phyloP scores from a whole-genome alignment of 2,888 invertebrate genomes.

The Petrophora chlorosata region DNA sequence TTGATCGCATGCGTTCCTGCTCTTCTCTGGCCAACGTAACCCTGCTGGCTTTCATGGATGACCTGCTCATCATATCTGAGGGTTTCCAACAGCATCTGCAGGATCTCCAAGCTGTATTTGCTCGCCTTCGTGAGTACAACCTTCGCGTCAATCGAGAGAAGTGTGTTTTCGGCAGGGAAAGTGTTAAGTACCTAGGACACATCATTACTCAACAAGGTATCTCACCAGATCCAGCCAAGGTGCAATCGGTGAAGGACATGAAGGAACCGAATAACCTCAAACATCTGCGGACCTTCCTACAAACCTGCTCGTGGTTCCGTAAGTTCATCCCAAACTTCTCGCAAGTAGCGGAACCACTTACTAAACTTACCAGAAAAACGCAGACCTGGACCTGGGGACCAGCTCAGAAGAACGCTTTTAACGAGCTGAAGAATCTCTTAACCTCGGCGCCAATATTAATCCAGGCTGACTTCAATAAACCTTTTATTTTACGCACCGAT shows the following conservation, averaged over 20 bases:
- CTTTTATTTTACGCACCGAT: conserved; percentile 46
- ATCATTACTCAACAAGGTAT: conserved; percentile 31
- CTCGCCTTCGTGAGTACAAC: conserved; percentile 35
- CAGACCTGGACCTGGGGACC: conserved; percentile 40
- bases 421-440: conserved; percentile 28
- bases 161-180: conserved; percentile 34
- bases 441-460: conserved; percentile 36
- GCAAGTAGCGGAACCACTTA: conserved; percentile 42
- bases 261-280: conserved; percentile 26
- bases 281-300: conserved; percentile 34
- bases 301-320: conserved; percentile 35
- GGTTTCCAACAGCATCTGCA: background rate
- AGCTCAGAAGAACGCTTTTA: conserved; percentile 33
- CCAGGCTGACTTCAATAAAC: conserved; percentile 38
- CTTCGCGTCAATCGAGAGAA: conserved; percentile 43
- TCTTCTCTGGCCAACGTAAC: background rate
- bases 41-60: conserved; percentile 1
- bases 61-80: background rate
- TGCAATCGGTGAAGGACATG: conserved; percentile 28
- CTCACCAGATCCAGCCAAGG: conserved; percentile 28
- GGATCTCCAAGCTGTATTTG: conserved; percentile 43
- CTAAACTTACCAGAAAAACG: conserved; percentile 41
- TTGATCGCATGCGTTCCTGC: no score
- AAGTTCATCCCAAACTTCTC: conserved; percentile 40
- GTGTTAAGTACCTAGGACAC: conserved; percentile 37